Percentiles rank a stretch among this genome's conserved stretches.
Evolutionary conservation across 2,113 vertebrate species (phyloP).

Genomic region (Xiphias gladius): DNA sequence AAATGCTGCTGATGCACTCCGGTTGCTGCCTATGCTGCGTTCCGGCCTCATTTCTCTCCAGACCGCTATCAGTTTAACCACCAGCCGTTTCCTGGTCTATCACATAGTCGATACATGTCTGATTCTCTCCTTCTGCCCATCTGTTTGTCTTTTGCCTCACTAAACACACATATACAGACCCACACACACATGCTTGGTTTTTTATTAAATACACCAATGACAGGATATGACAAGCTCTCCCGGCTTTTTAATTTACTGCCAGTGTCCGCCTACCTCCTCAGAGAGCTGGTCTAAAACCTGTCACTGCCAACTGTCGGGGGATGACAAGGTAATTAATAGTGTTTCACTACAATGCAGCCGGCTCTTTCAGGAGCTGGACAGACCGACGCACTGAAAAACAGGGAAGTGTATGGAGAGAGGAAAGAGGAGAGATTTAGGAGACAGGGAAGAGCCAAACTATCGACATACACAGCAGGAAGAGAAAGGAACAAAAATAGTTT

Average conservation of each 20-base stretch:
- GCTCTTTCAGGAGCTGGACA: constrained; percentile 55
- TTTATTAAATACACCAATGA: constrained; percentile 70
- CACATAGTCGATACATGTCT: constrained; percentile 31
- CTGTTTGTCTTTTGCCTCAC: constrained; percentile 46
- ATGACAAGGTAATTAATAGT: constrained; percentile 81
- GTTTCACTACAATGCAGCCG: constrained; percentile 62
- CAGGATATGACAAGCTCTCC: constrained; percentile 68
- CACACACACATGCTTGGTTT: constrained; percentile 24
- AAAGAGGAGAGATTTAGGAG: constrained; percentile 29
- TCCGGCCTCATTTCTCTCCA: constrained; percentile 44
- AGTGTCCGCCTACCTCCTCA: constrained; percentile 68
- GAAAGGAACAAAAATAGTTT: constrained; percentile 24
- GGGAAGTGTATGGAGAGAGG: constrained; percentile 8
- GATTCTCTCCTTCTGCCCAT: constrained; percentile 40
- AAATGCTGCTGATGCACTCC: not conserved
- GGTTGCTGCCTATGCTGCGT: not conserved
- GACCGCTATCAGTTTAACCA: constrained; percentile 39
- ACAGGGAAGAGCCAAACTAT: constrained; percentile 30
- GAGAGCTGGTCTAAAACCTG: constrained; percentile 73
- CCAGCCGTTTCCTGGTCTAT: constrained; percentile 52
- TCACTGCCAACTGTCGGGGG: constrained; percentile 69
- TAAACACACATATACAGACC: not conserved
- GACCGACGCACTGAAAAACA: constrained; percentile 27
- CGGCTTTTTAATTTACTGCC: constrained; percentile 72
- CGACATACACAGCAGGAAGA: constrained; percentile 26